Percentiles rank a stretch among this genome's conserved stretches.
Evolutionary conservation across 1,140 invertebrate genomes (phyloP).

Genomic region (Macrobrachium nipponense): DNA sequence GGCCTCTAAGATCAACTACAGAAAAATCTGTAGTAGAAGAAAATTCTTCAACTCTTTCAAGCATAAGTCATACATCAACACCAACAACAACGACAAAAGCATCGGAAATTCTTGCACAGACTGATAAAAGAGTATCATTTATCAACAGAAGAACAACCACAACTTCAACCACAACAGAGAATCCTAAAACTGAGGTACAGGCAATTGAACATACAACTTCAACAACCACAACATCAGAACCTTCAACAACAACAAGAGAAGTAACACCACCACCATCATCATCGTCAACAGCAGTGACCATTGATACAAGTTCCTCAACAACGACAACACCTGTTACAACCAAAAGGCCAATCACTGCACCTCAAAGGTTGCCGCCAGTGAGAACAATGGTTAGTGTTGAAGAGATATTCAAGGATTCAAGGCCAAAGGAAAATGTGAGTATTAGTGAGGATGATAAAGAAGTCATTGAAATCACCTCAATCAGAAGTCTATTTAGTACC

Average conservation of each 20-base stretch:
- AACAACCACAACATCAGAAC: not conserved
- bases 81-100: slow-evolving; percentile 5
- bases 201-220: not conserved
- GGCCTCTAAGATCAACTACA: not conserved
- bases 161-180: not conserved
- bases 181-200: not conserved
- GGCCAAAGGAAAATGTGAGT: not conserved
- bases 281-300: not conserved
- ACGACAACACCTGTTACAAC: not conserved
- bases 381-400: slow-evolving; percentile 45
- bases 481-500: too few relatives aligned
- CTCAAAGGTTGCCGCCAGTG: slow-evolving; percentile 6
- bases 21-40: not conserved
- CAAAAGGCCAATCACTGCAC: not conserved
- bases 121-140: not conserved
- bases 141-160: slow-evolving; percentile 19
- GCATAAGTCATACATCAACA: not conserved
- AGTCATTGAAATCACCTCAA: not conserved
- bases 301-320: not conserved
- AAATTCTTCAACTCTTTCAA: not conserved
- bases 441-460: not conserved
- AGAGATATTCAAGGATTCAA: slow-evolving; percentile 13
- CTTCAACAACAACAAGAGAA: not conserved
- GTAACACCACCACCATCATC: not conserved
- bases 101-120: not conserved